Evolutionary conservation across 2,113 vertebrate genomes (phyloP), one percentile per base, ranked within the genome.

Genomic region (Upupa epops): DNA sequence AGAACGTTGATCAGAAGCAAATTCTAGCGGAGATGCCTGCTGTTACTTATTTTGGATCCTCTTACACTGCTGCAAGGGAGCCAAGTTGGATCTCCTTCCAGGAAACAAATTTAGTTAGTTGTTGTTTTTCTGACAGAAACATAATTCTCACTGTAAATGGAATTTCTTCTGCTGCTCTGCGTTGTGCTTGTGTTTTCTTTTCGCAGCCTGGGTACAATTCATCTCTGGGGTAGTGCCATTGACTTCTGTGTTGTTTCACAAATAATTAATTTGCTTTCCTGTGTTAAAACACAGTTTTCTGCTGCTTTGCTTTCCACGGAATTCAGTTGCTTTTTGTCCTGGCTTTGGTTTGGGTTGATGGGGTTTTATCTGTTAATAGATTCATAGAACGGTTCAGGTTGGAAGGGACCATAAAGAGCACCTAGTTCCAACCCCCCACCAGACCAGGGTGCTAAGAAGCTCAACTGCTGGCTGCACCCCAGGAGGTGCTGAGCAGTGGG

Each of bases 11-110:
- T 93, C 88, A 94, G 83, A 92, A 91, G 76, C 70, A 94, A 88
- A 91, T 92, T 94, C 55, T 61, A 90, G 68, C 7, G 1, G 74
- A 87, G 83, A 85, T 94, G 92, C 93, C 86, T 95, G 90, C 93
- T 94, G 90, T 93, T 94, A 94, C 91, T 91, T 93, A 91, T 93
- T 96, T 97, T 93, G 95, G 89, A 93, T 86, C 71, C 74, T 92
- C 90, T 84, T 93, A 82, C 40, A 3, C 63, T 88, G 79, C 46
- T 91, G 76, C 64, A 71, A 48, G 0, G 0, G 32, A 83, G 91
- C 93, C 93, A 96, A 93, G 86, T 96, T 96, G 90, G 86, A 95
- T 85, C 76, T 86, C 65, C 83, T 96, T 95, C 78, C 89, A 92
- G 78, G 78, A 85, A 90, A 92, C 76, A 89, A 92, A 89, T 94